Percentiles rank a stretch among this genome's conserved stretches.
phyloP scores from a whole-genome alignment of 2,888 invertebrate genomes.

The Eristalis tenax region DNA sequence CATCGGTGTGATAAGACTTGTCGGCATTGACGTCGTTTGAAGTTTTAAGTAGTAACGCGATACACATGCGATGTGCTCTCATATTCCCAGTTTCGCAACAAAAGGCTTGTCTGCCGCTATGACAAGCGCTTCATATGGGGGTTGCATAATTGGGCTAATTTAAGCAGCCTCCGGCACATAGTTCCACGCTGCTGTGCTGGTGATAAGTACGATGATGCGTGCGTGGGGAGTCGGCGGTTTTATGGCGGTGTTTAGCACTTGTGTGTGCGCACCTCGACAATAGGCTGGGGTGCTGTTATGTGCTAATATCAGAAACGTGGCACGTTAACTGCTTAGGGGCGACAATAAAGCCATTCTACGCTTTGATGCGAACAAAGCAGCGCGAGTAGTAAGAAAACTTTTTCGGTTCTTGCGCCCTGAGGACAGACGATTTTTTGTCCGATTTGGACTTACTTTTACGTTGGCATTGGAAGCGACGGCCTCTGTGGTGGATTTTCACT shows the following conservation, averaged over 20 bases:
- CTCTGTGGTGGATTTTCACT: no score
- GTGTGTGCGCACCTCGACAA: background rate
- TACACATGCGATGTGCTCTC: conserved; percentile 19
- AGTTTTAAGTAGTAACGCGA: conserved; percentile 34
- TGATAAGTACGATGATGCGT: conserved; percentile 12
- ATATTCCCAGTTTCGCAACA: conserved; percentile 22
- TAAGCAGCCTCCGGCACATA: conserved; percentile 35
- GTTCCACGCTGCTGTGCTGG: conserved; percentile 30
- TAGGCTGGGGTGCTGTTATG: background rate
- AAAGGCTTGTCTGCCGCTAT: conserved; percentile 4
- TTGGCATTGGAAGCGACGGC: no score
- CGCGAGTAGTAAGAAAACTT: no score
- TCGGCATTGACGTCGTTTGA: conserved; percentile 32
- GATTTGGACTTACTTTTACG: no score
- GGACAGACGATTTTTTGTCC: no score
- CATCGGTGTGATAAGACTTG: conserved; percentile 44
- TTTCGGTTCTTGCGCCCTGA: no score
- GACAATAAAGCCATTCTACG: background rate
- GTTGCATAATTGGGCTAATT: conserved; percentile 42
- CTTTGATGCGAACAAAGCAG: background rate
- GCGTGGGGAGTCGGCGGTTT: background rate
- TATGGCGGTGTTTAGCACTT: background rate
- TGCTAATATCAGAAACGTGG: background rate
- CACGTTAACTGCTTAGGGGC: background rate
- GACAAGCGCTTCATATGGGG: conserved; percentile 17